Evolutionary conservation across 1,140 invertebrate species (phyloP), one percentile per base, ranked within the genome.

Genomic region (Drosophila bifasciata): DNA sequence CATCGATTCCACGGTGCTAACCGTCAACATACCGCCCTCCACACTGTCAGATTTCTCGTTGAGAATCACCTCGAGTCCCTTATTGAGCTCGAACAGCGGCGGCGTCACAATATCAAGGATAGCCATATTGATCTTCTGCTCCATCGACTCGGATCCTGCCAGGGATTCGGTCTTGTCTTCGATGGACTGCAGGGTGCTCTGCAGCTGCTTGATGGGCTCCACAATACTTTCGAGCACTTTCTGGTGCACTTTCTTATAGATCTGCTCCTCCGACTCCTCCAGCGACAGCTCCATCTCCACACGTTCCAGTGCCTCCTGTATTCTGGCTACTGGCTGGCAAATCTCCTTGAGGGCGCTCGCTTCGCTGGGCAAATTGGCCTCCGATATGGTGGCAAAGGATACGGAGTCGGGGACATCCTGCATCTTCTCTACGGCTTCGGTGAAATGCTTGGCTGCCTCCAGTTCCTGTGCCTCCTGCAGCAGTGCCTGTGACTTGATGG

Each of bases 381-480:
- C 92, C 57, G 92, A 92, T 15, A 93, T 93, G 51, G 92, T 91
- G 36, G 90, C 92, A 78, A 93, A 91, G 55, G 93, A 93, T 25
- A 93, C 77, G 1, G 79, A 76, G 52, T 93, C 92, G n/a, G 90
- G 62, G 2, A 92, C 75, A 51, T 85, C 78, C 72, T 91, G 93
- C 77, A 91, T 84, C 78, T 92, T 93, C 55, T 73, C 92, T 78
- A 89, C 91, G 43, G 67, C 52, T 23, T 91, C 91, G 0, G 89
- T 72, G 1, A 92, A 89, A 60, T 90, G 90, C 69, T 93, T 91
- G 1, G 92, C 90, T 1, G 91, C 84, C 61, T 92, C 91, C 41
- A 93, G 50, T 74, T 94, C 93, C 68, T 89, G 90, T 0, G 92
- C 92, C 83, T 93, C 92, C 79, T 92, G 91, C 50, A 93, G 66